Percentiles rank a stretch among this genome's conserved stretches.
These are phyloP conservation scores for Alviniconcha marisindica DNA, from an alignment of 1,140 invertebrate genomes.

Conservation along the genomic window DNA sequence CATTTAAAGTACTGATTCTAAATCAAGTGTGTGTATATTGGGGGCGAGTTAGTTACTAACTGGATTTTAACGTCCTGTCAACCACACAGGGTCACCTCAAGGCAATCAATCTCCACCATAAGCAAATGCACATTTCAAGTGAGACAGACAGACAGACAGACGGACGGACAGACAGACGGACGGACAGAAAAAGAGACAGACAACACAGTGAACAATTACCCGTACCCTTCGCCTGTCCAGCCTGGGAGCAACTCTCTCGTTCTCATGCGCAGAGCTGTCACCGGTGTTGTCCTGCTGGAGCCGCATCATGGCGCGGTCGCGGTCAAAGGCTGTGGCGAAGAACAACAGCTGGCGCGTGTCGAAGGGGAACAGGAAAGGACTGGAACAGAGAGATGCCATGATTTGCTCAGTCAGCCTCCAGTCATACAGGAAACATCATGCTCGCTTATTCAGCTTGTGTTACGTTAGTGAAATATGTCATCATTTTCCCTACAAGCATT, in stretches of 20 bases:
- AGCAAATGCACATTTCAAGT: neutral
- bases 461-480: no score
- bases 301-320: slow-evolving; percentile 90
- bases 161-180: neutral
- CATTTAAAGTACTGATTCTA: no score
- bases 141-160: neutral
- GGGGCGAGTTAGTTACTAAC: no score
- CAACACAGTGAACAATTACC: no score
- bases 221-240: slow-evolving; percentile 86
- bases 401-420: no score
- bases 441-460: no score
- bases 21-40: no score
- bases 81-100: no score
- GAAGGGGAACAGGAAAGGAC: slow-evolving; percentile 97
- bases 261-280: slow-evolving; percentile 77
- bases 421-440: no score
- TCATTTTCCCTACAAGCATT: no score
- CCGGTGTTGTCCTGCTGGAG: slow-evolving; percentile 93
- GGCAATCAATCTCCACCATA: neutral
- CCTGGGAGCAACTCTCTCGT: slow-evolving; percentile 93
- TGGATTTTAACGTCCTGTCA: no score
- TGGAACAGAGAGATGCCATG: slow-evolving; percentile 54
- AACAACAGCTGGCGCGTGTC: slow-evolving; percentile 96
- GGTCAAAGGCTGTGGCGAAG: slow-evolving; percentile 97
- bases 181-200: neutral